Percentiles rank a stretch among this genome's conserved stretches.
These are phyloP conservation scores for Dallia pectoralis DNA, from an alignment of 2,797 vertebrate species.

Conservation along the genomic window DNA sequence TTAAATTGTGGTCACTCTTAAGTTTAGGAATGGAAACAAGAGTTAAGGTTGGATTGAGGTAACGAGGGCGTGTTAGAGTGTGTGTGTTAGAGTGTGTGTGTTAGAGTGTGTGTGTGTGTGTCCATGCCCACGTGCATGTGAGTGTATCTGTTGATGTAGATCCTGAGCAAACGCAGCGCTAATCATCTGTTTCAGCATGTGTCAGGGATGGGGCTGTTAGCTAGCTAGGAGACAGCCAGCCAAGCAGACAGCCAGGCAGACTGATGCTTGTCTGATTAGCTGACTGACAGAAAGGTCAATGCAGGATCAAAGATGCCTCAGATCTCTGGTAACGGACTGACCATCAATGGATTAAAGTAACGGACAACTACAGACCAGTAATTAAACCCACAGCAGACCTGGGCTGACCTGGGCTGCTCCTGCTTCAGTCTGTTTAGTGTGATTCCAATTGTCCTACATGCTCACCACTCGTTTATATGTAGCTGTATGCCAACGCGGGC, in stretches of 20 bases:
- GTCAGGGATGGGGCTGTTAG: constrained; percentile 4
- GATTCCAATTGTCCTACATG: too few species aligned
- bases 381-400: background rate
- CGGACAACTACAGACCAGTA: constrained; percentile 27
- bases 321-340: constrained; percentile 32
- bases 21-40: too few species aligned
- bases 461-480: background rate
- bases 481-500: background rate
- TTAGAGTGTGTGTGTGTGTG: background rate
- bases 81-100: background rate
- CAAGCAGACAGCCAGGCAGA: too few species aligned
- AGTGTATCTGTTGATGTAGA: background rate
- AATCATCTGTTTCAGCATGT: constrained; percentile 6
- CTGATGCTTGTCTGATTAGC: constrained; percentile 6
- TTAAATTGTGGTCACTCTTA: too few species aligned
- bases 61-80: too few species aligned
- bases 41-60: too few species aligned
- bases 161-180: background rate
- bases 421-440: too few species aligned
- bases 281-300: constrained; percentile 27
- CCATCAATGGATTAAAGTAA: too few species aligned
- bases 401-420: background rate
- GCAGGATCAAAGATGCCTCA: constrained; percentile 36
- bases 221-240: too few species aligned
- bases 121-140: background rate